Evolutionary conservation across 1,140 invertebrate species (phyloP).

Genomic region (Gonioctena quinquepunctata): DNA sequence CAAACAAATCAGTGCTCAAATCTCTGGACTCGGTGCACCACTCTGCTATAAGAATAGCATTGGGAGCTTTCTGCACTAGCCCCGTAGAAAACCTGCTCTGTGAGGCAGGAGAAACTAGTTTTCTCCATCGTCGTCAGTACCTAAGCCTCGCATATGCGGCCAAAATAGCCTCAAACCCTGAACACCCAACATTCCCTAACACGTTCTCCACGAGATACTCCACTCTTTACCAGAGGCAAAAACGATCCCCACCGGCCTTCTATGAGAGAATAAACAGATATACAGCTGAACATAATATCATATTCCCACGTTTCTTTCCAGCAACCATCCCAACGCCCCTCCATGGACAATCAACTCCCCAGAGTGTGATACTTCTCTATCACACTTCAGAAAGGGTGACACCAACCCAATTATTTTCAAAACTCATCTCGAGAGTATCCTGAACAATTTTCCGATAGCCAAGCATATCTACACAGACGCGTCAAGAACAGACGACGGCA

Average conservation of each 20-base stretch:
- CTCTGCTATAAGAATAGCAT: constrained; percentile 1
- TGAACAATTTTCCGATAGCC: background rate
- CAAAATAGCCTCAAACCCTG: background rate
- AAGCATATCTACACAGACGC: background rate
- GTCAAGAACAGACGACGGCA: background rate
- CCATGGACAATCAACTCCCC: background rate
- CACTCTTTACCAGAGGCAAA: background rate
- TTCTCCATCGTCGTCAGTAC: background rate
- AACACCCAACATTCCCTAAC: background rate
- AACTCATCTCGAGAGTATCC: background rate
- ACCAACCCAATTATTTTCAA: background rate
- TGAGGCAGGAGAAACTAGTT: background rate
- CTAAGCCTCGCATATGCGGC: background rate
- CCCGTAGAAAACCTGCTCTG: constrained; percentile 11
- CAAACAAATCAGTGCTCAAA: constrained; percentile 1
- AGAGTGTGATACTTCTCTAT: background rate
- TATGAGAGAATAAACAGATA: background rate
- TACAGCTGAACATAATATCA: background rate
- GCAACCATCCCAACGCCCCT: background rate
- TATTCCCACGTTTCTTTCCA: background rate
- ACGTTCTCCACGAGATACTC: background rate
- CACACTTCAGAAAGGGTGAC: background rate
- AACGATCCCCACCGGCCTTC: background rate
- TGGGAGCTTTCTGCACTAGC: constrained; percentile 12
- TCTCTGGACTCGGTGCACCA: background rate